A percentile compares a stretch with the other conserved stretches of the same genome.
Evolutionary conservation across 2,888 invertebrate species (phyloP).

Genomic region (Acleris literana): DNA sequence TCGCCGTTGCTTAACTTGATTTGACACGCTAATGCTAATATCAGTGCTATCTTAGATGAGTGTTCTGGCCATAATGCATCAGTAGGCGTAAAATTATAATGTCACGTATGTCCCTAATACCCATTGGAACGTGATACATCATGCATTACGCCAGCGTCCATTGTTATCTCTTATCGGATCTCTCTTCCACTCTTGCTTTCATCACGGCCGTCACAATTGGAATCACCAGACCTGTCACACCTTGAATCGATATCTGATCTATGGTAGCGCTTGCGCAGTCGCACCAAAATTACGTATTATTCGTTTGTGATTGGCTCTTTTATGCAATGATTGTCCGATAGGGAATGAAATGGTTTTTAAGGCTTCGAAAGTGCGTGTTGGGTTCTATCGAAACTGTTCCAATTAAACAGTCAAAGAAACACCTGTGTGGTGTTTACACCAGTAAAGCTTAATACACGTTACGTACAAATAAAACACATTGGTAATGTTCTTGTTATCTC

Average conservation of each 20-base stretch:
- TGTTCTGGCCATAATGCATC: slow-evolving; percentile 34
- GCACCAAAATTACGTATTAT: slow-evolving; percentile 48
- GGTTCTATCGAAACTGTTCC: not conserved
- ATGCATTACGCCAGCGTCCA: slow-evolving; percentile 60
- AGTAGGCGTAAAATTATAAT: slow-evolving; percentile 53
- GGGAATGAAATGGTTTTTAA: slow-evolving; percentile 21
- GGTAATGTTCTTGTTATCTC: slow-evolving; percentile 53
- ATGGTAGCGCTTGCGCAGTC: slow-evolving; percentile 54
- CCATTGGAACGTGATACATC: slow-evolving; percentile 50
- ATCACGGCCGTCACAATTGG: slow-evolving; percentile 60
- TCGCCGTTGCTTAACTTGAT: slow-evolving; percentile 29
- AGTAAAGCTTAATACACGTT: not conserved
- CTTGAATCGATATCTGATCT: slow-evolving; percentile 62
- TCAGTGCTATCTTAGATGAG: slow-evolving; percentile 34
- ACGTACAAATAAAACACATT: slow-evolving; percentile 36
- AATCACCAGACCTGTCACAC: slow-evolving; percentile 62
- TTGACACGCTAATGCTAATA: slow-evolving; percentile 36
- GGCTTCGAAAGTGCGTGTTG: slow-evolving; percentile 10
- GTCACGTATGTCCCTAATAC: slow-evolving; percentile 65
- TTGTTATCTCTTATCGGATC: slow-evolving; percentile 63
- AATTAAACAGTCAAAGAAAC: too few relatives aligned
- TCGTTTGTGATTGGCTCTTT: slow-evolving; percentile 49
- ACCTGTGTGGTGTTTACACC: too few relatives aligned
- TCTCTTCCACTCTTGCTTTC: slow-evolving; percentile 64
- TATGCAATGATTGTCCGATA: slow-evolving; percentile 45